Conservation (phyloP, 2,113 vertebrate species). For the Thomomys bottae region DNA sequence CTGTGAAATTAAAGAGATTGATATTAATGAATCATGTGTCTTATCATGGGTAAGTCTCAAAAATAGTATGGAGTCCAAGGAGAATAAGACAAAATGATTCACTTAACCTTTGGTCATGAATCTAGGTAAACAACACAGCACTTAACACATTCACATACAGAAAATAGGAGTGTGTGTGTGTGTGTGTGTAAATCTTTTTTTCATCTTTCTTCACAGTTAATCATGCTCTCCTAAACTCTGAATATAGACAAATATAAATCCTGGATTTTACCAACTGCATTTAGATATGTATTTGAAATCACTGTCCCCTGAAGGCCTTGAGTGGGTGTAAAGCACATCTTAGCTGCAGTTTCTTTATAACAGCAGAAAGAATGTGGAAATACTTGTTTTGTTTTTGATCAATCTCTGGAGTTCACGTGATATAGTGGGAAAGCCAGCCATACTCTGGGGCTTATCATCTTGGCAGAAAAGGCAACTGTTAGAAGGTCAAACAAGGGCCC, state of each 20-base stretch:
- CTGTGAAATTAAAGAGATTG: not conserved
- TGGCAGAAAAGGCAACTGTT: conserved; percentile 53
- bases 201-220: not conserved
- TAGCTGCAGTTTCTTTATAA: conserved; percentile 10
- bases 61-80: not conserved
- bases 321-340: not conserved
- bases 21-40: not conserved
- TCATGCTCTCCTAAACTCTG: conserved; percentile 22
- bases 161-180: not conserved
- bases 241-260: conserved; percentile 38
- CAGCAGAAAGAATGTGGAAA: conserved; percentile 54
- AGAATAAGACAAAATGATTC: not conserved
- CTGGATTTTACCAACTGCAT: not conserved
- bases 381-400: conserved; percentile 55
- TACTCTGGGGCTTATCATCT: conserved; percentile 51
- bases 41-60: not conserved
- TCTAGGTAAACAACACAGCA: not conserved
- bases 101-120: conserved; percentile 24
- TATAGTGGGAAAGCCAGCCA: conserved; percentile 39
- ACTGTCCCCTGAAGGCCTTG: conserved; percentile 10
- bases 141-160: not conserved
- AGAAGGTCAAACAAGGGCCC: conserved; percentile 51
- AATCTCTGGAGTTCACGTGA: conserved; percentile 34
- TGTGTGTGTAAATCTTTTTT: conserved; percentile 3
- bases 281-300: not conserved